Conservation (phyloP, 53 echinoderm and acorn worm genomes). For the Temnopleurus reevesii region DNA sequence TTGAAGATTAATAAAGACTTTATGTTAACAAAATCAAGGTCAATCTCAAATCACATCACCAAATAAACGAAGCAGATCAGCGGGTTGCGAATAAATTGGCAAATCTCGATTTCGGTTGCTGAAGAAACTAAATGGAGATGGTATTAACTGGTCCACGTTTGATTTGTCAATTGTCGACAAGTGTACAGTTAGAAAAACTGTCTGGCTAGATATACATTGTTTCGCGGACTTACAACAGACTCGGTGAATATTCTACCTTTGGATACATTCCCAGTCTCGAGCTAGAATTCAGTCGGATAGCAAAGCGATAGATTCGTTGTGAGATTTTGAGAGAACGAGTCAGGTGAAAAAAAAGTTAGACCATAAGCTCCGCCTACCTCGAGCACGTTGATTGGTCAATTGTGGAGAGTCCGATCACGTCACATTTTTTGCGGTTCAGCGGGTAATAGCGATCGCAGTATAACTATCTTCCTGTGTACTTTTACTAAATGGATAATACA, state of each 20-base stretch:
- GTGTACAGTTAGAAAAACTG: neutral
- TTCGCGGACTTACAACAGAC: conserved; percentile 41
- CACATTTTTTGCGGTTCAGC: conserved; percentile 46
- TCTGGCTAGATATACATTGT: conserved; percentile 18
- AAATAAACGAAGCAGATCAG: conserved; percentile 17
- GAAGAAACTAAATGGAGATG: neutral
- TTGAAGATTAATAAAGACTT: neutral
- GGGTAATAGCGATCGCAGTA: conserved; percentile 36
- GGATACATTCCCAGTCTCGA: conserved; percentile 42
- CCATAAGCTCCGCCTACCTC: conserved; percentile 11
- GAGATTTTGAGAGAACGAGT: neutral
- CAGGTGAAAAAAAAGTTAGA: conserved; percentile 30
- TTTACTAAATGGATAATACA: conserved; percentile 54
- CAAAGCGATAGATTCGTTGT: conserved; percentile 6
- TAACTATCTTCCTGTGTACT: conserved; percentile 56
- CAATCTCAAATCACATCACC: conserved; percentile 26
- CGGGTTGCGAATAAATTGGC: conserved; percentile 55
- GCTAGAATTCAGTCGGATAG: conserved; percentile 17
- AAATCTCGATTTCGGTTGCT: neutral
- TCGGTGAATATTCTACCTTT: conserved; percentile 28
- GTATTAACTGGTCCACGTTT: neutral
- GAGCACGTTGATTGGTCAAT: conserved; percentile 22
- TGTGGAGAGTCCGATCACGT: conserved; percentile 2
- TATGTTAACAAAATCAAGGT: conserved; percentile 33
- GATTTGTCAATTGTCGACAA: conserved; percentile 9